Percentiles rank a stretch among this genome's conserved stretches.
Evolutionary conservation across 2,888 invertebrate genomes (phyloP).

Genomic region (Tenthredo notha): DNA sequence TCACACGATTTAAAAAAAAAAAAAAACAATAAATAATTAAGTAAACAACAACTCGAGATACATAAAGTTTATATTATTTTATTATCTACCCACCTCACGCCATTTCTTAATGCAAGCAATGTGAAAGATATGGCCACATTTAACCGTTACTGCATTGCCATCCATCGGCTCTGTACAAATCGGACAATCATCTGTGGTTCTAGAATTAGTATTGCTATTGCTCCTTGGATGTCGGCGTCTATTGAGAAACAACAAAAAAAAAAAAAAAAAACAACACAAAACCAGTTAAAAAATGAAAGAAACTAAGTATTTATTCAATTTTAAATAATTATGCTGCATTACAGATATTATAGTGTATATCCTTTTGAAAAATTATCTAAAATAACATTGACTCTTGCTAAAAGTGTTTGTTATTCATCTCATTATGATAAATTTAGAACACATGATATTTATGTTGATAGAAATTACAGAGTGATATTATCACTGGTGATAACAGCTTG

Average conservation of each 20-base stretch:
- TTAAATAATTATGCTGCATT: too few species aligned
- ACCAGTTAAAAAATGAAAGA: background rate
- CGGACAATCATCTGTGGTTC: constrained; percentile 29
- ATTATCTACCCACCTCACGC: background rate
- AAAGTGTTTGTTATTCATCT: background rate
- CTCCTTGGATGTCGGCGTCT: constrained; percentile 12
- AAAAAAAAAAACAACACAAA: background rate
- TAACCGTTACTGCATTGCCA: background rate
- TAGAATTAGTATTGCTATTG: background rate
- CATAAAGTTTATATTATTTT: background rate
- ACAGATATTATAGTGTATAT: background rate
- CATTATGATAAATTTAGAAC: background rate
- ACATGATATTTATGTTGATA: background rate
- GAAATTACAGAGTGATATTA: background rate
- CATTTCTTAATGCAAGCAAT: constrained; percentile 9
- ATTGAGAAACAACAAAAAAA: background rate
- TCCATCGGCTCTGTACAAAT: constrained; percentile 38
- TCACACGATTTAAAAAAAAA: background rate
- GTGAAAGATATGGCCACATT: constrained; percentile 29
- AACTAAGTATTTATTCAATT: background rate
- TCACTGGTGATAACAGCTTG: background rate
- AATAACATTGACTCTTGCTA: background rate
- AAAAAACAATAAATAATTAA: too few species aligned
- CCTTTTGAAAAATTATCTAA: background rate
- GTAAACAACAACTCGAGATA: background rate